Conservation (phyloP, 2,113 vertebrate species). For the Recurvirostra avosetta region DNA sequence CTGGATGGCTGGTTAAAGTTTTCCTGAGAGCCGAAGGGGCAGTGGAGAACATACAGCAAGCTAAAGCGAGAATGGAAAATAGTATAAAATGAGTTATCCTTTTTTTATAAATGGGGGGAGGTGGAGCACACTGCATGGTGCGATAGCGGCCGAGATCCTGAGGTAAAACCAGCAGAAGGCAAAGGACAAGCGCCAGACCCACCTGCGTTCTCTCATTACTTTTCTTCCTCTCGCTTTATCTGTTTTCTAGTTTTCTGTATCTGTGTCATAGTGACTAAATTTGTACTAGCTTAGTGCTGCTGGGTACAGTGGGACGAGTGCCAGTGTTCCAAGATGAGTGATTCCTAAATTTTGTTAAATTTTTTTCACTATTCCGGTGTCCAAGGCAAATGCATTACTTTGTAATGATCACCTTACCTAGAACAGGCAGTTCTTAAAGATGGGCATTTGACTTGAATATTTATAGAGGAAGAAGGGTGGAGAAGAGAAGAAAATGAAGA, state of each 20-base stretch:
- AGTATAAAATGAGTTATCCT: fast-evolving
- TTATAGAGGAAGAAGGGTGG: background rate
- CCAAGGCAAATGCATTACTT: background rate
- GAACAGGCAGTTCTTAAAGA: background rate
- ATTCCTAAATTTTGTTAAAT: background rate
- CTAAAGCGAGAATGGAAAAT: background rate
- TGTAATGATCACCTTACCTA: background rate
- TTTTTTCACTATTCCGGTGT: background rate
- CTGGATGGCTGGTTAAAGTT: background rate
- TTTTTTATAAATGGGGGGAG: background rate
- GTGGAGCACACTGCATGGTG: background rate
- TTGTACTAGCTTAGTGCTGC: background rate
- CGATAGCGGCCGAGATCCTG: background rate
- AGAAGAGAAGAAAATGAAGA: background rate
- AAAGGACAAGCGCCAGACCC: background rate
- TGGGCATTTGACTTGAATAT: background rate
- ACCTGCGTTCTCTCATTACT: background rate
- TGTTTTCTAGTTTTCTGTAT: background rate
- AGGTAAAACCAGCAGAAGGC: background rate
- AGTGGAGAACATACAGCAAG: background rate
- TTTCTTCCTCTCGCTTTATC: background rate
- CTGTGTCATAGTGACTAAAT: background rate
- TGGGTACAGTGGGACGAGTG: background rate
- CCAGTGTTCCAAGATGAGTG: background rate
- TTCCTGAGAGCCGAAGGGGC: background rate